Evolutionary conservation across 2,888 invertebrate species (phyloP), one percentile per base, ranked within the genome.

Genomic region (Melanargia galathea): DNA sequence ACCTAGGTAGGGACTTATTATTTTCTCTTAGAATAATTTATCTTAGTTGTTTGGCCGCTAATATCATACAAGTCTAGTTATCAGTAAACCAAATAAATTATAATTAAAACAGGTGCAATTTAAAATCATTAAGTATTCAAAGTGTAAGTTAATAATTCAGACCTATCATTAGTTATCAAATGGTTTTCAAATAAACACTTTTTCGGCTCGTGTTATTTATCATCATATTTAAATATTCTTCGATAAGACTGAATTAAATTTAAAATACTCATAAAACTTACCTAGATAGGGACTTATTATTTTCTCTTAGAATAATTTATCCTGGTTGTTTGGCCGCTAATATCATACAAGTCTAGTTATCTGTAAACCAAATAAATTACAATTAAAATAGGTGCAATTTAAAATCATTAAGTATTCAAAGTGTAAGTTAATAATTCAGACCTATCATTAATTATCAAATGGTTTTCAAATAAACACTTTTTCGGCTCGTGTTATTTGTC

Each of bases 381-480:
- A 2, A 20, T 45, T 18, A 13, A 38, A 20, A 2, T 20, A 11
- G 11, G 11, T 10, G 2, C 8, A 2, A 20, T 11, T 20, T 18
- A 11, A 1, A 7, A 11, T n/a, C 3, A 4, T 8, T 20, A 22
- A 2, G 20, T 2, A 22, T 35, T 33, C 6, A 33, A 13, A 4
- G n/a, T 20, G 20, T n/a, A 33, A 18, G 10, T n/a, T 24, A n/a
- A n/a, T 22, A 56, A 72, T 76, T 88, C 87, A 87, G 87, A 71
- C 87, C 87, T 88, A 87, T 87, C 88, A 87, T 87, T 86, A 76
- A 71, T 68, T 87, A 83, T 88, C 87, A 88, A 72, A 66, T 85
- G 71, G 82, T 86, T 81, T 80, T 86, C 85, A 84, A 78, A 76
- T 73, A 75, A 81, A 86, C 85, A 86, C 81, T 81, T 70, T 38